Evolutionary conservation across 2,888 invertebrate genomes (phyloP).

Genomic region (Bellardia bayeri): DNA sequence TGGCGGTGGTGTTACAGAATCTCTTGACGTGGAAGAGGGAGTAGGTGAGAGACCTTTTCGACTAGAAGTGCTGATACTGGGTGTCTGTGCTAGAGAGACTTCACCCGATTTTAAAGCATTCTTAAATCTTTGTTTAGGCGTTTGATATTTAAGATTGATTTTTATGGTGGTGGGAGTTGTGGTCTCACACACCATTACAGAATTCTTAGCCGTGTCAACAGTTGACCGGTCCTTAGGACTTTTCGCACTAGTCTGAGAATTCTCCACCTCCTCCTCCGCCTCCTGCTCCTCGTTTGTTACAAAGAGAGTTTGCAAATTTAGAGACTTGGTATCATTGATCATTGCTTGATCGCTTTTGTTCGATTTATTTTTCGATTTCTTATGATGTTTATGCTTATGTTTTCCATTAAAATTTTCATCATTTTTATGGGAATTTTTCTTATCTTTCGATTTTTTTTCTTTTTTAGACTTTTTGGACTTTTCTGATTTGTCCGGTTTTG

Average conservation of each 20-base stretch:
- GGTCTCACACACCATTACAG: conserved; percentile 67
- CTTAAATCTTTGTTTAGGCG: conserved; percentile 70
- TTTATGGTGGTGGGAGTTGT: conserved; percentile 77
- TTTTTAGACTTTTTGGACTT: conserved; percentile 76
- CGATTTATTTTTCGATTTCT: conserved; percentile 66
- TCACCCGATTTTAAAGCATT: conserved; percentile 66
- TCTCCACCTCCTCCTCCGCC: neutral
- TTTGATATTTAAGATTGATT: conserved; percentile 80
- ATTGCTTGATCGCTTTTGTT: conserved; percentile 42
- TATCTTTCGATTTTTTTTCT: conserved; percentile 75
- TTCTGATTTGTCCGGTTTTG: conserved; percentile 71
- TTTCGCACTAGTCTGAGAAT: neutral
- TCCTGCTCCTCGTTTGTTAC: conserved; percentile 18
- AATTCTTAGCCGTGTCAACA: conserved; percentile 14
- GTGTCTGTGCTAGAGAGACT: conserved; percentile 2
- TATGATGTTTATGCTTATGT: conserved; percentile 72
- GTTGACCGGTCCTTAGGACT: conserved; percentile 18
- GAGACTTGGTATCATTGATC: conserved; percentile 15
- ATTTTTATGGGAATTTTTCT: conserved; percentile 73
- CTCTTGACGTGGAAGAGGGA: conserved; percentile 29
- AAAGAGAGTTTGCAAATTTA: conserved; percentile 21
- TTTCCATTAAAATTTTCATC: conserved; percentile 72
- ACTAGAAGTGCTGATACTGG: conserved; percentile 35
- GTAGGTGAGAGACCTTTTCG: conserved; percentile 6
- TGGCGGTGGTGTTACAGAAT: conserved; percentile 47